phyloP scores from a whole-genome alignment of 2,797 vertebrate species.

The Gallinago stenura region DNA sequence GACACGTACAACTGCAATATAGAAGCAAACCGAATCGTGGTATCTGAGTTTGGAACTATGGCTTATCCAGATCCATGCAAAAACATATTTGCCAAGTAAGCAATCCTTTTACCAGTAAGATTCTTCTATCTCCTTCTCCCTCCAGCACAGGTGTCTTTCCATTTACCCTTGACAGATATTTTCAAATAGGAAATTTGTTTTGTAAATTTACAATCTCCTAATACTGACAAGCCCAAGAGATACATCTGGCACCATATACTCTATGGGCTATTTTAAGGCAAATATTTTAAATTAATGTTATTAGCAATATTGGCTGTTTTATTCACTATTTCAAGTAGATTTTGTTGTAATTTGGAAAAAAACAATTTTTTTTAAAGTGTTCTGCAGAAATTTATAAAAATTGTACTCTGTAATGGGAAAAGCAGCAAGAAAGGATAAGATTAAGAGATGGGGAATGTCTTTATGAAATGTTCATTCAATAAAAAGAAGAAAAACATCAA shows the following conservation, averaged over 20 bases:
- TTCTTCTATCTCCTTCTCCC: neutral
- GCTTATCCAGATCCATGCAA: slow-evolving; percentile 94
- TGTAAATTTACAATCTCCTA: neutral
- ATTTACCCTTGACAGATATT: neutral
- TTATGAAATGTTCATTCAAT: neutral
- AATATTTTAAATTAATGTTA: neutral
- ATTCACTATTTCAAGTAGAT: neutral
- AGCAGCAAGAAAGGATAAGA: neutral
- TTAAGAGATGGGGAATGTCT: neutral
- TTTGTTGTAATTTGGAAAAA: neutral
- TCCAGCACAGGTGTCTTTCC: neutral
- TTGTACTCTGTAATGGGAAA: neutral
- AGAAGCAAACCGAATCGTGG: slow-evolving; percentile 88
- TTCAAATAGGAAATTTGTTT: neutral
- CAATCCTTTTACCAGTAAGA: neutral
- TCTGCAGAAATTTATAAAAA: neutral
- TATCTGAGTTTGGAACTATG: slow-evolving; percentile 97
- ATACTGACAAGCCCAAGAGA: neutral
- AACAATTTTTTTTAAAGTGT: neutral
- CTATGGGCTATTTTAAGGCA: neutral
- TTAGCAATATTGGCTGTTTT: neutral
- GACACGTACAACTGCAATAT: slow-evolving; percentile 88
- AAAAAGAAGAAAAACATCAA: neutral
- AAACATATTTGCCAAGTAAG: slow-evolving; percentile 95
- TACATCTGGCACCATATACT: neutral